Base-by-base conservation (phyloP, 1,140 invertebrate genomes). In the Leptinotarsa lineolata region DNA sequence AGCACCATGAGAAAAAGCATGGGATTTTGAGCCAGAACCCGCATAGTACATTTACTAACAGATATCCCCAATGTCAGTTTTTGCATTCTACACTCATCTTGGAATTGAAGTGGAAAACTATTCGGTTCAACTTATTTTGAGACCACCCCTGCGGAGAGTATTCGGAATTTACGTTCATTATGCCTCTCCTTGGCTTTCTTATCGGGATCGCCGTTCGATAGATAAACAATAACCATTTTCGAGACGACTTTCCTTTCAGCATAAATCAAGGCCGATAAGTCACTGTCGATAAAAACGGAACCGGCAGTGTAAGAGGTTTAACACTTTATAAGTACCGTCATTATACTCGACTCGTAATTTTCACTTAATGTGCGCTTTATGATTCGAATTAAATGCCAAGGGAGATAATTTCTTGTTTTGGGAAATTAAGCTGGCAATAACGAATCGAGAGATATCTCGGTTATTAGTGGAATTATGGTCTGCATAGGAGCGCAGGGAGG, bases 271-370 rank as follows among this genome's bases (percentile, higher is more conserved):
- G 22, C 39, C 13, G 66, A 68, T 68, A 68, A 44, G 39, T 44
- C 30, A n/a, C 18, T 63, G 69, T 71, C 69, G 69, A 71, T 71
- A 71, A 71, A 71, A 71, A 71, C 58, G 58, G 60, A 71, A 71
- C 69, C 58, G 69, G 24, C 69, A 71, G 60, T 71, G 63, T 71
- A 71, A 71, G 60, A 63, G 69, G 39, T 63, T 71, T 71, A 71
- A 63, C 69, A 63, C 39, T 71, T 63, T 63, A 61, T 45, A 61
- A 63, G 69, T 46, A 45, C 58, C 68, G 67, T 71, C 58, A 71
- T 71, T 71, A 68, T 71, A 63, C 30, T 63, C 24, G 58, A 63
- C 67, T 68, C 60, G 69, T 63, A 71, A 63, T 71, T 45, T 71
- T 61, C 69, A 63, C 69, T 71, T 71, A 61, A 61, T 63, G 58